Percentiles rank a stretch among this genome's conserved stretches.
phyloP scores from a whole-genome alignment of 2,888 invertebrate genomes.

The Steinernema hermaphroditum region DNA sequence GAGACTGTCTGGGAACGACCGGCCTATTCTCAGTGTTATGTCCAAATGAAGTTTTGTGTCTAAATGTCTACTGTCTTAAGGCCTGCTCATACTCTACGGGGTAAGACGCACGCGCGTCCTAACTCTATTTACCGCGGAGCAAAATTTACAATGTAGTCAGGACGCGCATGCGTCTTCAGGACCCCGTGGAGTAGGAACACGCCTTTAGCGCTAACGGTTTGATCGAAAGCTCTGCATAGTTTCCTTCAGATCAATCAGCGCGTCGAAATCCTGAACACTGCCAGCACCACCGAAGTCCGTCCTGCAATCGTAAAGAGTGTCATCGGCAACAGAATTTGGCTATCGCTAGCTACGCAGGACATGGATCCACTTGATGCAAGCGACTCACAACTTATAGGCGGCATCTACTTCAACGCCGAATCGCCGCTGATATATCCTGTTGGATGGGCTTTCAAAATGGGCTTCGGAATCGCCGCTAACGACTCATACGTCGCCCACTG shows the following conservation, averaged over 20 bases:
- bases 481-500: conserved; percentile 47
- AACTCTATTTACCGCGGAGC: too few species aligned
- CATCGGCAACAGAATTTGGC: conserved; percentile 43
- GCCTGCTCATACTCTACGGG: too few species aligned
- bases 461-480: conserved; percentile 83
- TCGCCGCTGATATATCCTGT: conserved; percentile 94
- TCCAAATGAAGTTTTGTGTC: too few species aligned
- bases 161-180: too few species aligned
- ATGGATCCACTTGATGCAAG: conserved; percentile 26
- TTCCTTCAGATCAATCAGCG: conserved; percentile 46
- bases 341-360: conserved; percentile 1
- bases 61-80: too few species aligned
- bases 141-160: too few species aligned
- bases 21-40: too few species aligned
- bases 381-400: conserved; percentile 41
- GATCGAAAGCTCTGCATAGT: too few species aligned
- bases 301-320: conserved; percentile 45
- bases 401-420: conserved; percentile 72
- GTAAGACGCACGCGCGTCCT: too few species aligned
- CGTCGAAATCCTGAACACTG: conserved; percentile 50
- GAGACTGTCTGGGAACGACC: too few species aligned
- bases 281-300: conserved; percentile 43
- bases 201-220: too few species aligned
- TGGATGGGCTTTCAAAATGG: conserved; percentile 89
- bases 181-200: too few species aligned